Base-by-base conservation (phyloP, 2,888 invertebrate genomes). In the Chloroclystis v-ata region DNA sequence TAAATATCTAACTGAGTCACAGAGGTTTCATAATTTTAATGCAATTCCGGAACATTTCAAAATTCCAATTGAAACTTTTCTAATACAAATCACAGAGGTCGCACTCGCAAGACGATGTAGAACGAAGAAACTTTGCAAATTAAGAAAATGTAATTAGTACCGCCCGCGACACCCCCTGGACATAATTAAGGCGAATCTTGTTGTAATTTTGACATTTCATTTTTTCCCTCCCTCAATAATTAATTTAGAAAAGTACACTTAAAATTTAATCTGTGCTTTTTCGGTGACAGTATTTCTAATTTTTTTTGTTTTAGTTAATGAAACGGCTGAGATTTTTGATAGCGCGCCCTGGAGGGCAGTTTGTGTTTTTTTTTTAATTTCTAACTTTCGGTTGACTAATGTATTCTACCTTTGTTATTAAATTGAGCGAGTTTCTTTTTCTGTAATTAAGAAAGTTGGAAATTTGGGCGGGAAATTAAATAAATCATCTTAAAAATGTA, bases 151-250 rank as follows among this genome's bases (percentile, higher is more conserved):
- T 84, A 85, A 85, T 86, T 85, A 85, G 84, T 76, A 64, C 66
- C 60, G 52, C 67, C 61, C 52, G 45, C 53, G 41, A 52, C 59
- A 49, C 47, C 66, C n/a, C 60, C 59, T 67, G 78, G 82, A 83
- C 84, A 83, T 83, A 82, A 84, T 86, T 82, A 84, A 84, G 75
- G 75, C 72, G 74, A 83, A 85, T 85, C 82, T 84, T 82, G 84
- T 84, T 85, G 85, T 86, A 86, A 86, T 85, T 85, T 84, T 82
- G 82, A 85, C 84, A 73, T 85, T 85, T 84, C 82, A 84, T 84
- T 85, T 85, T 84, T 84, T 82, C 69, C 69, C 64, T 57, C 78
- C 78, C 82, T 49, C 44, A 55, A 52, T 85, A 84, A 85, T 85
- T 85, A 85, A 83, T 82, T 84, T 78, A 73, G 73, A 78, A 78